Percentiles rank a stretch among this genome's conserved stretches.
Conservation (phyloP, 1,140 invertebrate genomes). For the Drosophila setifemur region DNA sequence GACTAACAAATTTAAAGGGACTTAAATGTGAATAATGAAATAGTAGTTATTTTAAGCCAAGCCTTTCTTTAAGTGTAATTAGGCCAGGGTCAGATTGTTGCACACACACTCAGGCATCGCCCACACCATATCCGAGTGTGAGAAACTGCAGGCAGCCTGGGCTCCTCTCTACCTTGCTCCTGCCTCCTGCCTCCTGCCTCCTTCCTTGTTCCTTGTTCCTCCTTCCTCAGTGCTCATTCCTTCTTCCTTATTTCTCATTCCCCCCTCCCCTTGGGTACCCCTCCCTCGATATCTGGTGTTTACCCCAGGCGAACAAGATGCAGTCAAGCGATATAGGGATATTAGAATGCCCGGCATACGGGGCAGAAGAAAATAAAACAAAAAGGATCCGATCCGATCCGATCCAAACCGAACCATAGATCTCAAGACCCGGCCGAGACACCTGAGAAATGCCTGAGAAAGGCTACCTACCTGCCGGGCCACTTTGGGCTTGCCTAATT, state of each 20-base stretch:
- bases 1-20: too few species aligned
- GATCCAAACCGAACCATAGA: too few species aligned
- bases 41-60: too few species aligned
- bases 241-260: conserved; percentile 15
- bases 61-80: conserved; percentile 45
- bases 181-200: background rate
- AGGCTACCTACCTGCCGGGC: conserved; percentile 57
- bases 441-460: background rate
- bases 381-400: conserved; percentile 10
- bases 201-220: conserved; percentile 7
- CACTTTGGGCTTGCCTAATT: conserved; percentile 80
- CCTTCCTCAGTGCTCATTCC: conserved; percentile 17
- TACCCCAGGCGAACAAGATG: conserved; percentile 52
- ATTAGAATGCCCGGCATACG: conserved; percentile 56
- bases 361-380: too few species aligned
- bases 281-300: conserved; percentile 1
- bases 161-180: conserved; percentile 7
- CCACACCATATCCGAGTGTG: conserved; percentile 66
- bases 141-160: conserved; percentile 61
- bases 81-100: conserved; percentile 59
- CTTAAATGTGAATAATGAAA: too few species aligned
- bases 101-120: conserved; percentile 29
- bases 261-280: background rate
- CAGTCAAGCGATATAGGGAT: conserved; percentile 68
- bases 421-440: background rate